phyloP scores from a whole-genome alignment of 2,113 vertebrate species.

The Cryptotis parvus region DNA sequence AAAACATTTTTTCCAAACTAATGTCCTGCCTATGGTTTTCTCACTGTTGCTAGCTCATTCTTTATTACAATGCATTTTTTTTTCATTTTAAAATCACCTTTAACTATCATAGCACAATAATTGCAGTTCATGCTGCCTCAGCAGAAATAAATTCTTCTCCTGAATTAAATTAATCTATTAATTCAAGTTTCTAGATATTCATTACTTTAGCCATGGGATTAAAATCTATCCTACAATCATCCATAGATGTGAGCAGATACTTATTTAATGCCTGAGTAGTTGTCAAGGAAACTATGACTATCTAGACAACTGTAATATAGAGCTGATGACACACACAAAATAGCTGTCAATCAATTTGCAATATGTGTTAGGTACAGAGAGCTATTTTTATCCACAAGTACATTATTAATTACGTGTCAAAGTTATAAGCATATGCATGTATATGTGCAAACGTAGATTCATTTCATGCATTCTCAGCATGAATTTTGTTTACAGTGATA shows the following conservation, averaged over 20 bases:
- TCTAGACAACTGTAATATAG: not conserved
- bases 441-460: not conserved
- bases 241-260: not conserved
- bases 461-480: constrained; percentile 15
- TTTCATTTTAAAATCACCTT: not conserved
- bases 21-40: not conserved
- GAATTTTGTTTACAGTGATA: constrained; percentile 12
- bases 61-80: constrained; percentile 2
- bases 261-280: constrained; percentile 13
- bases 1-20: constrained; percentile 50
- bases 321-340: not conserved
- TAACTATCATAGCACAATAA: constrained; percentile 7
- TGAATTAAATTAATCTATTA: constrained; percentile 60
- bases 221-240: constrained; percentile 48
- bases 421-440: not conserved
- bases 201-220: constrained; percentile 63
- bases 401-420: not conserved
- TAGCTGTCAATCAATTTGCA: constrained; percentile 34
- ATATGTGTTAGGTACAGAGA: not conserved
- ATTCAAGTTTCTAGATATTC: constrained; percentile 15
- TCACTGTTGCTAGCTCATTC: not conserved
- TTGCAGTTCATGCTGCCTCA: constrained; percentile 14
- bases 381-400: accelerated
- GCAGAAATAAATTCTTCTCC: constrained; percentile 34
- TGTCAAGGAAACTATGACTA: constrained; percentile 65